phyloP scores from a whole-genome alignment of 37 sponge, comb jelly and placozoan species.

The Chondrilla cf. caribensis region DNA sequence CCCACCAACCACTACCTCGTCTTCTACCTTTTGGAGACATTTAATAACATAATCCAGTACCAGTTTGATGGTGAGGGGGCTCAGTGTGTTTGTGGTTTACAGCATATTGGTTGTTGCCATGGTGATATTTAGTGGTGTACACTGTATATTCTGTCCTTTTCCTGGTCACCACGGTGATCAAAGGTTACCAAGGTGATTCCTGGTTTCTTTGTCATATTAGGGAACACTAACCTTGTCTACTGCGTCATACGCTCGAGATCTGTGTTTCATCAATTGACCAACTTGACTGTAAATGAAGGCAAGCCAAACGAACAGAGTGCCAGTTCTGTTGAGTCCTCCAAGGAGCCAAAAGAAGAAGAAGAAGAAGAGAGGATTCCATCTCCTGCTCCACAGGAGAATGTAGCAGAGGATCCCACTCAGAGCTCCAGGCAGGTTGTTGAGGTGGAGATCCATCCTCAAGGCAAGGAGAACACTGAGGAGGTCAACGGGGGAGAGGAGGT shows the following conservation, averaged over 20 bases:
- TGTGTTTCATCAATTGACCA: slow-evolving; percentile 83
- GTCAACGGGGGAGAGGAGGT: not conserved
- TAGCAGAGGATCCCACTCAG: slow-evolving; percentile 14
- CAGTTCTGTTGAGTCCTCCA: not conserved
- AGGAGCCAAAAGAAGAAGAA: not conserved
- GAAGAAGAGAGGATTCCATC: not conserved
- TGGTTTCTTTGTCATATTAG: slow-evolving; percentile 41
- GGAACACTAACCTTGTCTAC: slow-evolving; percentile 88
- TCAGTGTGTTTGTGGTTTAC: not conserved
- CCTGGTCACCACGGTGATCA: too few relatives aligned
- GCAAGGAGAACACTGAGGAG: not conserved
- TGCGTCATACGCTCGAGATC: slow-evolving; percentile 76
- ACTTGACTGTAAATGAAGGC: slow-evolving; percentile 69
- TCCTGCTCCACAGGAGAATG: not conserved
- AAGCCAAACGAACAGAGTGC: not conserved
- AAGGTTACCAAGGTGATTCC: too few relatives aligned
- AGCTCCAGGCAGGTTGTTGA: slow-evolving; percentile 41
- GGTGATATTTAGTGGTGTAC: too few relatives aligned
- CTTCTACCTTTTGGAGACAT: slow-evolving; percentile 93
- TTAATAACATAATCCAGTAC: slow-evolving; percentile 97
- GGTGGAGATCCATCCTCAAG: slow-evolving; percentile 51
- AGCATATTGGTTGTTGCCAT: not conserved
- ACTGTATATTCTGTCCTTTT: too few relatives aligned
- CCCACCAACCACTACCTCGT: slow-evolving; percentile 92
- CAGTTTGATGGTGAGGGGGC: slow-evolving; percentile 91